Evolutionary conservation across 2,113 vertebrate genomes (phyloP).

Genomic region (Miniopterus natalensis): DNA sequence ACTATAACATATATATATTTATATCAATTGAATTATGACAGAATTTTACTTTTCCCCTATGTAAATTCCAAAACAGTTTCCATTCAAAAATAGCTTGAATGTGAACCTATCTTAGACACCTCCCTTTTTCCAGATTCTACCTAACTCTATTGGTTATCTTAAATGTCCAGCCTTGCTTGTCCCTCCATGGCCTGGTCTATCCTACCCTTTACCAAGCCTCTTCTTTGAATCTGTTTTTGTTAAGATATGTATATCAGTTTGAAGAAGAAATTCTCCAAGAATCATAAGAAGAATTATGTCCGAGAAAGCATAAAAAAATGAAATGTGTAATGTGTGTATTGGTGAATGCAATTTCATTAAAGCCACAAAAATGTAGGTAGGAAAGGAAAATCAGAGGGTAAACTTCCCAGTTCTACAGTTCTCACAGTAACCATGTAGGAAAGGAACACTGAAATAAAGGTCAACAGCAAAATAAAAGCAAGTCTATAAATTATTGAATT

Average conservation of each 20-base stretch:
- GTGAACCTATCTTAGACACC: neutral
- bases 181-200: neutral
- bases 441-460: neutral
- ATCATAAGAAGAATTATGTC: neutral
- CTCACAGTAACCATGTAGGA: neutral
- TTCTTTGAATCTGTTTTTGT: conserved; percentile 14
- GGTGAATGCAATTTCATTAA: neutral
- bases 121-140: neutral
- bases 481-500: neutral
- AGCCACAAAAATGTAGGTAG: neutral
- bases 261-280: neutral
- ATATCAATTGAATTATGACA: too few relatives aligned
- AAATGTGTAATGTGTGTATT: neutral
- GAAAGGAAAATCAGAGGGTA: neutral
- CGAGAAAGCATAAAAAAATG: neutral
- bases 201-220: neutral
- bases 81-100: neutral
- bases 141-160: neutral
- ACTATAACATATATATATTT: neutral
- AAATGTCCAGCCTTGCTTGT: neutral
- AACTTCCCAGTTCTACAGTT: neutral
- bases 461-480: neutral
- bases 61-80: neutral
- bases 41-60: too few relatives aligned
- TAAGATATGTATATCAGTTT: neutral